A percentile compares a stretch with the other conserved stretches of the same genome.
Evolutionary conservation across 2,797 vertebrate species (phyloP).

Genomic region (Sebastes wilsoni): DNA sequence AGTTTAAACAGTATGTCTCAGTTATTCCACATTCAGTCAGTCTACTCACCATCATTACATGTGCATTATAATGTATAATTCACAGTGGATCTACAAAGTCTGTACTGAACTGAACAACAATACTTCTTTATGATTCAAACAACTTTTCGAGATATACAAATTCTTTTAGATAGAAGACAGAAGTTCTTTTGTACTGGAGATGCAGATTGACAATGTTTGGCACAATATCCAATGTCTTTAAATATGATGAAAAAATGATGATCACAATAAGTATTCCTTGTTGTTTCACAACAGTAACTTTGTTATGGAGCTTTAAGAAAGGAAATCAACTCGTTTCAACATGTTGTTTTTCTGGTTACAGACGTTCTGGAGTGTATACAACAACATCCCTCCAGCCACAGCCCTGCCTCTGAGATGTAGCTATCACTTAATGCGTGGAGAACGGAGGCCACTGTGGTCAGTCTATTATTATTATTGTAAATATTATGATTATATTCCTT

Average conservation of each 20-base stretch:
- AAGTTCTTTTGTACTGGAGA: background rate
- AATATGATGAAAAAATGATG: background rate
- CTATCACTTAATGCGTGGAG: constrained; percentile 93
- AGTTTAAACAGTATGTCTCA: accelerated
- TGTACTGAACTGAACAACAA: background rate
- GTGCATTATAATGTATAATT: background rate
- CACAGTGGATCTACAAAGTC: background rate
- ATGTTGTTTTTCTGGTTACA: constrained; percentile 48
- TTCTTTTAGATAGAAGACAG: background rate
- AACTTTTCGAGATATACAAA: background rate
- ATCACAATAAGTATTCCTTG: background rate
- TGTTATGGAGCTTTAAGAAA: background rate
- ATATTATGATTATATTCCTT: background rate
- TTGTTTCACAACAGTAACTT: background rate
- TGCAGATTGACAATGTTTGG: background rate
- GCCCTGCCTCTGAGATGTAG: constrained; percentile 88
- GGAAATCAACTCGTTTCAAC: background rate
- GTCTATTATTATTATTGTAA: constrained; percentile 21
- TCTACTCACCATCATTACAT: background rate
- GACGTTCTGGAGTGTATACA: constrained; percentile 96
- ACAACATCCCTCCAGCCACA: constrained; percentile 91
- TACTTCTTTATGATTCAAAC: background rate
- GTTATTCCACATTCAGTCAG: background rate
- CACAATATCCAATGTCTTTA: background rate
- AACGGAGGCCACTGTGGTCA: constrained; percentile 89